Evolutionary conservation across 1,140 invertebrate species (phyloP).

Genomic region (Aphaenogaster floridana): DNA sequence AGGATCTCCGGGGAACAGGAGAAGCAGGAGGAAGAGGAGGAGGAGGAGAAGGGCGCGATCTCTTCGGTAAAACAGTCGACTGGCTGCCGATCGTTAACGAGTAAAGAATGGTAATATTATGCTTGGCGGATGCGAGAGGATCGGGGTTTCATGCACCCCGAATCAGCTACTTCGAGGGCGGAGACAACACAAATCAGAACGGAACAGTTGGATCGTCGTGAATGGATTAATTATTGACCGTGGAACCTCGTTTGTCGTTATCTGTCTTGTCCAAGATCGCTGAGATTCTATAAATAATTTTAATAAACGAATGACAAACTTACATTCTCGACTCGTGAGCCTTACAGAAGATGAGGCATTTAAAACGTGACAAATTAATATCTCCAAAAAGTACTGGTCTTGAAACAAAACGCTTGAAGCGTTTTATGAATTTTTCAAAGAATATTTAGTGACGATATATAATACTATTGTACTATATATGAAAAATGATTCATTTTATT

Average conservation of each 20-base stretch:
- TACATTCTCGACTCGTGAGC: not conserved
- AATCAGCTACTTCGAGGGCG: conserved; percentile 50
- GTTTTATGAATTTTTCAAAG: not conserved
- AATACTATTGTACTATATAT: not conserved
- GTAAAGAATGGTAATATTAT: conserved; percentile 78
- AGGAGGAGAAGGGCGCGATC: conserved; percentile 11
- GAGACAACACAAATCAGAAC: conserved; percentile 44
- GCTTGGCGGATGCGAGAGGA: conserved; percentile 59
- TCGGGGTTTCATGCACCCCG: conserved; percentile 7
- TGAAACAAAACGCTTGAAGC: not conserved
- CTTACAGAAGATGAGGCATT: not conserved
- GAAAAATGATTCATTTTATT: not conserved
- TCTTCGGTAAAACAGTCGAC: conserved; percentile 64
- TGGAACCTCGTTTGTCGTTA: conserved; percentile 43
- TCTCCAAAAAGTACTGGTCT: not conserved
- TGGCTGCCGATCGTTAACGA: conserved; percentile 75
- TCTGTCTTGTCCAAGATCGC: conserved; percentile 7
- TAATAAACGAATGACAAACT: not conserved
- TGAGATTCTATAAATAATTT: conserved; percentile 3
- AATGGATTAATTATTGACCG: conserved; percentile 57
- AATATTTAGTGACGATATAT: not conserved
- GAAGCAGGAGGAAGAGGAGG: not conserved
- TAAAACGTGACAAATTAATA: conserved; percentile 17
- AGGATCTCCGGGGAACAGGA: not conserved
- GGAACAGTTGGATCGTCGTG: conserved; percentile 45